Conservation (phyloP, 2,797 vertebrate species). For the Anolis apletophallus region DNA sequence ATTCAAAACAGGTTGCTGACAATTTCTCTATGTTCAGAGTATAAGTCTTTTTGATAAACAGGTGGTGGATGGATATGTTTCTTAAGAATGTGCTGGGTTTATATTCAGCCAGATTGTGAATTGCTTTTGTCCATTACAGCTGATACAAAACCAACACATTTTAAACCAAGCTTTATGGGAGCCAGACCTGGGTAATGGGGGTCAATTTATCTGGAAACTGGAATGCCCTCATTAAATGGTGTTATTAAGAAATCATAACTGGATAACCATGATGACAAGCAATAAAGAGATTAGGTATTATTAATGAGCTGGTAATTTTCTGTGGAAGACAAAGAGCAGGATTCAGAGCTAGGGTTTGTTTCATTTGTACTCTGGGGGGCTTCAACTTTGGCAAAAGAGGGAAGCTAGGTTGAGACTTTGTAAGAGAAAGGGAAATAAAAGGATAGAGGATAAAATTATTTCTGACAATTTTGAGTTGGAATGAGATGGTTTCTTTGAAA, state of each 20-base stretch:
- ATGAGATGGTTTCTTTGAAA: background rate
- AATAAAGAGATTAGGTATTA: background rate
- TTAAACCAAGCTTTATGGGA: too few species aligned
- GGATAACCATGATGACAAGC: background rate
- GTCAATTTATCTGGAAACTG: too few species aligned
- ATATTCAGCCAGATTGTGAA: too few species aligned
- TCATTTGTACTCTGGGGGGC: background rate
- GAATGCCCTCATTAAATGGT: too few species aligned
- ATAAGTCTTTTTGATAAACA: background rate
- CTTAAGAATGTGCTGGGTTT: background rate
- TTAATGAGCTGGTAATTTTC: background rate
- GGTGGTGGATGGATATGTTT: background rate
- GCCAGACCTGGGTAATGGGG: too few species aligned
- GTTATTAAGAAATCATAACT: too few species aligned
- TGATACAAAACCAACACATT: too few species aligned
- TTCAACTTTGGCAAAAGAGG: background rate
- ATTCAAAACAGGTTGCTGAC: background rate
- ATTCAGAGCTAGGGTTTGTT: background rate
- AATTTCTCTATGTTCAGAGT: background rate
- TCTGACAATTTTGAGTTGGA: background rate
- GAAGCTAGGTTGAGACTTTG: background rate
- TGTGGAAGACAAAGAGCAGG: background rate
- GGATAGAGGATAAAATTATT: background rate
- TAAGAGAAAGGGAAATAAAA: background rate
- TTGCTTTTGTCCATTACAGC: too few species aligned